Base-by-base conservation (phyloP, 2,888 invertebrate species). In the Hypena proboscidalis region DNA sequence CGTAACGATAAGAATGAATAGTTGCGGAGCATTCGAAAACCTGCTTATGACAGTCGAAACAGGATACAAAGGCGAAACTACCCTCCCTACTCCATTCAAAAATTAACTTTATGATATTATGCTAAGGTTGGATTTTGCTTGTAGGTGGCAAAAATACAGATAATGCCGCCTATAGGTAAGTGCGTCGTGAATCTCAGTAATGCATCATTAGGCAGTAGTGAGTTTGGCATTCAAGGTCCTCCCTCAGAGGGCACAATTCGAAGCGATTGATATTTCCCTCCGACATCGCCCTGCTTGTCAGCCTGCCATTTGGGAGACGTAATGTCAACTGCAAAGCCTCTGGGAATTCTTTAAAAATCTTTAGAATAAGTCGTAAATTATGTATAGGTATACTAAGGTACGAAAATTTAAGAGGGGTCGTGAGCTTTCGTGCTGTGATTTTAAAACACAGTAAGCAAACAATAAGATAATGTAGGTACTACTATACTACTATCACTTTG, bases 211-310 rank as follows among this genome's bases (percentile, higher is more conserved):
- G 76, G 68, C 60, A 73, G 70, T 75, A 70, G 77, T 74, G 76
- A 74, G 70, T 70, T 75, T 80, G 80, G 76, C 79, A 80, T 80
- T 78, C 80, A 79, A 76, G 76, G 76, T 77, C 75, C 70, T 65
- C 74, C 74, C 73, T 63, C 54, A 41, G 58, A 72, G 71, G 67
- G 67, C 57, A 68, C 67, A 74, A 75, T 77, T 73, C 71, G 72
- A 58, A 66, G 67, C 80, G 77, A 80, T 80, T 79, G 77, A 77
- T 79, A 79, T 79, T 79, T 79, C 73, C 77, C 60, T 74, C 58
- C 63, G 46, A 63, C 43, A 29, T 55, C 74, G 67, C 69, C 64
- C 65, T 53, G 51, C 60, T 63, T 63, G 64, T 53, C 59, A 57
- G 58, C 60, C 53, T 59, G 62, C 69, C 65, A 72, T 72, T 70